These are phyloP conservation scores for Eleginops maclovinus DNA, from an alignment of 2,113 vertebrate species.

Conservation along the genomic window DNA sequence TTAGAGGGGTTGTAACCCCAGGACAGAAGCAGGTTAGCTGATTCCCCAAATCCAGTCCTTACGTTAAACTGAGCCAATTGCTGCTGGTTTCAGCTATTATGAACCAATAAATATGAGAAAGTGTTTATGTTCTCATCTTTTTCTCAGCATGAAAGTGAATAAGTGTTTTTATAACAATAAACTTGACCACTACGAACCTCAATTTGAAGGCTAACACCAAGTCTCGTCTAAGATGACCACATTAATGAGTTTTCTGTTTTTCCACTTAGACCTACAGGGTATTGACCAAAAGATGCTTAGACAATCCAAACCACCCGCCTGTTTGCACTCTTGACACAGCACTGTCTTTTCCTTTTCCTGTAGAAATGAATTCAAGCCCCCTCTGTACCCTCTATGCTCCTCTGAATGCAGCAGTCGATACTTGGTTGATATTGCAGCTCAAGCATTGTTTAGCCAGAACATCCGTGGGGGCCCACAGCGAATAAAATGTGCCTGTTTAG, in stretches of 20 bases:
- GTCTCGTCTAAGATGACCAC: background rate
- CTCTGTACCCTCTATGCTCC: conserved; percentile 25
- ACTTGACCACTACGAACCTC: background rate
- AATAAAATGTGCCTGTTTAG: conserved; percentile 76
- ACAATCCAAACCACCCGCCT: conserved; percentile 7
- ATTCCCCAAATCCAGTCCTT: background rate
- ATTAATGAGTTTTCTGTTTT: background rate
- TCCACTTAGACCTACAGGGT: conserved; percentile 1
- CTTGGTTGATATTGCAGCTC: conserved; percentile 65
- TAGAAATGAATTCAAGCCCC: conserved; percentile 38
- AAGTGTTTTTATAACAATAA: background rate
- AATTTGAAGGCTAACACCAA: background rate
- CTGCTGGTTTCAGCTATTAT: background rate
- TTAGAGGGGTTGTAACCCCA: background rate
- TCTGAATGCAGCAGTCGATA: conserved; percentile 68
- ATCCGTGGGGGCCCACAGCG: conserved; percentile 55
- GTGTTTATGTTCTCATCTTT: background rate
- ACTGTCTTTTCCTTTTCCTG: conserved; percentile 7
- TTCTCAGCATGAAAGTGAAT: background rate
- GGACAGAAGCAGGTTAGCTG: background rate
- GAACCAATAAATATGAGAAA: background rate
- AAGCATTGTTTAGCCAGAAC: conserved; percentile 63
- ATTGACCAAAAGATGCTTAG: conserved; percentile 4
- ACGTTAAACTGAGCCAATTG: background rate
- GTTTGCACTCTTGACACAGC: conserved; percentile 16